Base-by-base conservation (phyloP, 2,113 vertebrate species). In the Anguilla japonica region DNA sequence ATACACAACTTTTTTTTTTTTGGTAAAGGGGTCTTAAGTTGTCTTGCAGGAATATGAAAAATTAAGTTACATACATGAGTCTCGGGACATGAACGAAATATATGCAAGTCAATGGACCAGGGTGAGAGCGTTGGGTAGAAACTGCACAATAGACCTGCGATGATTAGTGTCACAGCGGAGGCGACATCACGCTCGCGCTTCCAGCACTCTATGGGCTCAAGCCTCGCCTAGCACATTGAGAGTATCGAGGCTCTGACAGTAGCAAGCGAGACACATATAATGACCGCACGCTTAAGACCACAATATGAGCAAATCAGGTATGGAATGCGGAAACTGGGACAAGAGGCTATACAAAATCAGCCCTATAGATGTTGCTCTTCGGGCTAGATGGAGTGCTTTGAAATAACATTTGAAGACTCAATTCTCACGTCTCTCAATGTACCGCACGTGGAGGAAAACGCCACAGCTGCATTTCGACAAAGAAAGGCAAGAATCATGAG, bases 311-410 rank as follows among this genome's bases (percentile, higher is more conserved):
- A 75, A n/a, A 75, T 75, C 71, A 75, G 71, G 71, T 75, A 34
- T 75, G 71, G 26, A 34, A 75, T 75, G n/a, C 9, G 34, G n/a
- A 3, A 29, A 34, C 71, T 5, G 29, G 71, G 13, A 75, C 34
- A 75, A 75, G 34, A 34, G 71, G 71, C n/a, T 34, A 34, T 75
- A 75, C 71, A 75, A 75, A 75, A 75, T 75, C 71, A 75, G n/a
- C 71, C 18, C 60, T 34, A 75, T 75, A 75, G n/a, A 75, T 75
- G 26, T 34, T 14, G n/a, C n/a, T 75, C 71, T 75, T 75, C 34
- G n/a, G 26, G 71, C 26, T 75, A 0, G 34, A 75, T 75, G 26
- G 26, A 26, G 71, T 34, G n/a, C 71, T 75, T 75, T 75, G 71
- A 75, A 75, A 34, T 34, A 13, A 75, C 71, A 75, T 34, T 75